phyloP scores from a whole-genome alignment of 1,140 invertebrate genomes.

The Chironomus tepperi region DNA sequence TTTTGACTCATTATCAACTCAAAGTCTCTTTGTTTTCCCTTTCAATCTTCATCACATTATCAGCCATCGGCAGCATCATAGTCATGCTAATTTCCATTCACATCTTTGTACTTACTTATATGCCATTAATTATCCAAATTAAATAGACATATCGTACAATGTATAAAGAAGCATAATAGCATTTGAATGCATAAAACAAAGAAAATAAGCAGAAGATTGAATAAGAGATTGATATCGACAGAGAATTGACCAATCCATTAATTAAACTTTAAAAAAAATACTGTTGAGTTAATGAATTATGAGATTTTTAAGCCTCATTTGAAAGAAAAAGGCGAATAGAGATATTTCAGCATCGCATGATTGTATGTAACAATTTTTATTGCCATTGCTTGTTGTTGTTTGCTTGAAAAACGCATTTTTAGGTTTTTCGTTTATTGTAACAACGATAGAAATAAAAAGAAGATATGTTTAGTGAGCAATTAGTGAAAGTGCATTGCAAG shows the following conservation, averaged over 20 bases:
- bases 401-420: not conserved
- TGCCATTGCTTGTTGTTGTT: not conserved
- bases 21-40: not conserved
- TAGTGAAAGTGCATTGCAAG: constrained; percentile 12
- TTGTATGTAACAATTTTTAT: not conserved
- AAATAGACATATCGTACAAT: not conserved
- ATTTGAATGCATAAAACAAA: not conserved
- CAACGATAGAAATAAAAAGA: too few relatives aligned
- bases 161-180: not conserved
- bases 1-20: too few relatives aligned
- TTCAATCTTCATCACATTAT: not conserved
- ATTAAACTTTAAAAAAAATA: not conserved
- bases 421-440: too few relatives aligned
- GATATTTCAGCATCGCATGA: not conserved
- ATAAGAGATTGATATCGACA: not conserved
- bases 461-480: not conserved
- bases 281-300: not conserved
- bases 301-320: not conserved
- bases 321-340: not conserved
- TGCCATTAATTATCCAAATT: constrained; percentile 9
- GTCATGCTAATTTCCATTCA: not conserved
- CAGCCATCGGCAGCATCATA: not conserved
- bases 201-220: not conserved
- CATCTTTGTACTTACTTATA: not conserved
- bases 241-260: constrained; percentile 1